A percentile compares a stretch with the other conserved stretches of the same genome.
These are phyloP conservation scores for Heliconius himera DNA, from an alignment of 1,140 invertebrate genomes.

Conservation along the genomic window DNA sequence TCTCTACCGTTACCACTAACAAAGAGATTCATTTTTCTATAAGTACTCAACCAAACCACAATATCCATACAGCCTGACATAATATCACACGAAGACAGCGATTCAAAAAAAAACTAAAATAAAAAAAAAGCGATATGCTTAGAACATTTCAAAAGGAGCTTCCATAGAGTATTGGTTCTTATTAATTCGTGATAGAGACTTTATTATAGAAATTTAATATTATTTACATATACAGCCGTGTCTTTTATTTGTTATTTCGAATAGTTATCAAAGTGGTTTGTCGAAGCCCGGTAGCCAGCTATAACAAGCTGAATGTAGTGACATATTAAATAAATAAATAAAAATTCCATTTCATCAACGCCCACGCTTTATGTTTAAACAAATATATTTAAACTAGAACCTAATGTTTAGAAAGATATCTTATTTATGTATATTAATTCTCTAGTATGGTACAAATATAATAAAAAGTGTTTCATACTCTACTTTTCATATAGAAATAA, in stretches of 20 bases:
- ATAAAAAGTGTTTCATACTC: too few species aligned
- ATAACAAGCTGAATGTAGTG: constrained; percentile 63
- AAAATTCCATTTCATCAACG: constrained; percentile 49
- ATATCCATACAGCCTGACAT: constrained; percentile 64
- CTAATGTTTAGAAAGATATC: not conserved
- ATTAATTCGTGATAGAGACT: constrained; percentile 49
- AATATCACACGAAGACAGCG: constrained; percentile 64
- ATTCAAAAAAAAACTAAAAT: constrained; percentile 54
- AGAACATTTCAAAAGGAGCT: not conserved
- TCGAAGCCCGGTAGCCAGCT: constrained; percentile 67
- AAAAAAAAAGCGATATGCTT: constrained; percentile 41
- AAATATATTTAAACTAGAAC: constrained; percentile 14
- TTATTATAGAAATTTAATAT: constrained; percentile 18
- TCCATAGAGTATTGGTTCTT: constrained; percentile 38
- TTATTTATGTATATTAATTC: not conserved
- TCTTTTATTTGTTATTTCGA: constrained; percentile 58
- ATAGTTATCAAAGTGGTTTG: constrained; percentile 54
- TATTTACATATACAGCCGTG: constrained; percentile 41
- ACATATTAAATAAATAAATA: constrained; percentile 67
- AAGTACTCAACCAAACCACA: constrained; percentile 49
- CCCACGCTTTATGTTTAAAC: constrained; percentile 54
- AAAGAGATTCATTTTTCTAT: constrained; percentile 64
- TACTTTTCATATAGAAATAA: too few species aligned
- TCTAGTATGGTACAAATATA: too few species aligned
- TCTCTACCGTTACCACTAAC: constrained; percentile 60